phyloP scores from a whole-genome alignment of 2,797 vertebrate genomes.

The Muscicapa comitata region DNA sequence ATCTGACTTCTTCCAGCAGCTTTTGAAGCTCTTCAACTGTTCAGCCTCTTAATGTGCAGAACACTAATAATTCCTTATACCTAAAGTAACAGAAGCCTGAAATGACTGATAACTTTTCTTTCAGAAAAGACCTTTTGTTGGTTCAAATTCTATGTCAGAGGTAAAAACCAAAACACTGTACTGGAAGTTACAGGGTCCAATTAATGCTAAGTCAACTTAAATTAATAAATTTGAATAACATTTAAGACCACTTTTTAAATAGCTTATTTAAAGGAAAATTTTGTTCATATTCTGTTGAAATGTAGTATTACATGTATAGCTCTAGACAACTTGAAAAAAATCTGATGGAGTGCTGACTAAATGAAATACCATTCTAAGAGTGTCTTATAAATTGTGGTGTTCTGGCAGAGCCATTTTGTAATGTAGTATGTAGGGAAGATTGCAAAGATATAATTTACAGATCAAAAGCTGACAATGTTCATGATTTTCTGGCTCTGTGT shows the following conservation, averaged over 20 bases:
- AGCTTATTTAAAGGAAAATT: neutral
- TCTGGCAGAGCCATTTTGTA: neutral
- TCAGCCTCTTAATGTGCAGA: neutral
- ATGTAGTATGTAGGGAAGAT: neutral
- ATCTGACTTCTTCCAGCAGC: neutral
- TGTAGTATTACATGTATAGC: neutral
- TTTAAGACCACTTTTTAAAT: neutral
- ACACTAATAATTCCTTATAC: neutral
- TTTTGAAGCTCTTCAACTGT: neutral
- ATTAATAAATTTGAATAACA: neutral
- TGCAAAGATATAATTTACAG: neutral
- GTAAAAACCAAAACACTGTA: neutral
- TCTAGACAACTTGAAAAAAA: neutral
- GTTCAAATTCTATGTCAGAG: neutral
- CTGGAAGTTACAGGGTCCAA: neutral
- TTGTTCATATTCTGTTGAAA: neutral
- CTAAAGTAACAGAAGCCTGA: neutral
- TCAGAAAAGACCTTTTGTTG: neutral
- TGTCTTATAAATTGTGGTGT: neutral
- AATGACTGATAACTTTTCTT: neutral
- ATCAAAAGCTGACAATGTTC: conserved; percentile 28
- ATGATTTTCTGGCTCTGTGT: conserved; percentile 85
- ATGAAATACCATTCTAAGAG: neutral
- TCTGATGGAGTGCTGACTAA: neutral
- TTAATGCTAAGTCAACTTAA: neutral